Percentiles rank a stretch among this genome's conserved stretches.
phyloP scores from a whole-genome alignment of 1,140 invertebrate species.

The Eupristina koningsbergeri region DNA sequence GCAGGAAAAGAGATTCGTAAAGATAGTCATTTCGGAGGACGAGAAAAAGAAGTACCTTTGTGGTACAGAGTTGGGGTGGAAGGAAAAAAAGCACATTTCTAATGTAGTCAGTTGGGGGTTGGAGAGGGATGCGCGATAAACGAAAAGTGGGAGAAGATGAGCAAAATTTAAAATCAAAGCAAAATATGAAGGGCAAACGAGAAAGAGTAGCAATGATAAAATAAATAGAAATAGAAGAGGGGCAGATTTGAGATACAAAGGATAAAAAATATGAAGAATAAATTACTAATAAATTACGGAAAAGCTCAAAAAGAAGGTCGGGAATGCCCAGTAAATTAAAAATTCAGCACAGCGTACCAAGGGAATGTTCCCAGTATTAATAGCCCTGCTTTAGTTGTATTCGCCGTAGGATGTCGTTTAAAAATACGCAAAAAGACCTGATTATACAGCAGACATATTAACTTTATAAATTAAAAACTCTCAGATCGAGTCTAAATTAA shows the following conservation, averaged over 20 bases:
- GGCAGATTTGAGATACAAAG: not conserved
- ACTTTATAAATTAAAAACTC: not conserved
- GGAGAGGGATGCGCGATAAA: not conserved
- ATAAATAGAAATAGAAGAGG: not conserved
- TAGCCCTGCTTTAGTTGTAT: not conserved
- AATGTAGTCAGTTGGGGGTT: not conserved
- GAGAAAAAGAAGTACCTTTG: not conserved
- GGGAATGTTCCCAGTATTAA: not conserved
- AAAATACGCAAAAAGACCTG: not conserved
- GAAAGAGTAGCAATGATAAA: not conserved
- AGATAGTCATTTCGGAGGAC: constrained; percentile 3
- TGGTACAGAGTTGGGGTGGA: not conserved
- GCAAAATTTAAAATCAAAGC: not conserved
- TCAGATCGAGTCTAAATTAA: not conserved
- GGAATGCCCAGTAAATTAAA: not conserved
- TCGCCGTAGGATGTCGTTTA: not conserved
- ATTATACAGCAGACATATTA: not conserved
- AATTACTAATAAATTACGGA: constrained; percentile 13
- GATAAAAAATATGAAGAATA: not conserved
- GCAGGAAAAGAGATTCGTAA: constrained; percentile 45
- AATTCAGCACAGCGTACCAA: not conserved
- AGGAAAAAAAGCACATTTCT: not conserved
- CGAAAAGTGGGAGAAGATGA: not conserved
- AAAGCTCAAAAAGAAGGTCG: not conserved
- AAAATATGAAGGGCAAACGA: not conserved